Percentiles rank a stretch among this genome's conserved stretches.
Conservation (phyloP, 2,888 invertebrate genomes). For the Lutraria lutraria region DNA sequence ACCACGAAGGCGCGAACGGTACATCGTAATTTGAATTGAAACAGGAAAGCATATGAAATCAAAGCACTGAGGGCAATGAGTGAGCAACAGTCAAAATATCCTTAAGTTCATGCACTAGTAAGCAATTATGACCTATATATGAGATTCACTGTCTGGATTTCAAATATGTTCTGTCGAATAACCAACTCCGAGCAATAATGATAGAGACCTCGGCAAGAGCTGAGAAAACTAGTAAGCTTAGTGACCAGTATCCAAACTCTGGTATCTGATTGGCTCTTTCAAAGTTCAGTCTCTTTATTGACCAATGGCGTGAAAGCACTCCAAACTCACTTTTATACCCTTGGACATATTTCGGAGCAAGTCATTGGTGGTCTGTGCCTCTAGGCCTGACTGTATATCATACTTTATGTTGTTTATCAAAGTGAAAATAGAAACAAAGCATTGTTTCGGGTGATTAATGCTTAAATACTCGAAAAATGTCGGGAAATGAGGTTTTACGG, state of each 20-base stretch:
- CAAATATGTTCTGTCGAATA: too few species aligned
- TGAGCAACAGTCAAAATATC: too few species aligned
- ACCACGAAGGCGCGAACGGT: too few species aligned
- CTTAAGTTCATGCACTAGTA: too few species aligned
- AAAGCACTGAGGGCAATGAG: too few species aligned
- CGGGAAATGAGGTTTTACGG: background rate
- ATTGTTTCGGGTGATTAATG: background rate
- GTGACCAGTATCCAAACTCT: background rate
- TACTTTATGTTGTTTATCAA: background rate
- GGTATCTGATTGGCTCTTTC: background rate
- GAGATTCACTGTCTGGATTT: too few species aligned
- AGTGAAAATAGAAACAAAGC: background rate
- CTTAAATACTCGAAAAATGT: background rate
- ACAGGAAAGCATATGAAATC: too few species aligned
- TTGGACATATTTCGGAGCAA: background rate
- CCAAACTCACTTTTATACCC: background rate
- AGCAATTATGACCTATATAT: too few species aligned
- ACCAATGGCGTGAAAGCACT: background rate
- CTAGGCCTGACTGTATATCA: too few species aligned
- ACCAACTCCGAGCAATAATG: too few species aligned
- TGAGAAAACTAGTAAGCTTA: background rate
- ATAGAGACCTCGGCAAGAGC: too few species aligned
- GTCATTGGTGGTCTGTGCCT: background rate
- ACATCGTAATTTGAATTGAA: too few species aligned
- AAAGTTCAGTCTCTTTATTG: background rate